Conservation (phyloP, 2,888 invertebrate genomes). For the Oscheius myriophilus region DNA sequence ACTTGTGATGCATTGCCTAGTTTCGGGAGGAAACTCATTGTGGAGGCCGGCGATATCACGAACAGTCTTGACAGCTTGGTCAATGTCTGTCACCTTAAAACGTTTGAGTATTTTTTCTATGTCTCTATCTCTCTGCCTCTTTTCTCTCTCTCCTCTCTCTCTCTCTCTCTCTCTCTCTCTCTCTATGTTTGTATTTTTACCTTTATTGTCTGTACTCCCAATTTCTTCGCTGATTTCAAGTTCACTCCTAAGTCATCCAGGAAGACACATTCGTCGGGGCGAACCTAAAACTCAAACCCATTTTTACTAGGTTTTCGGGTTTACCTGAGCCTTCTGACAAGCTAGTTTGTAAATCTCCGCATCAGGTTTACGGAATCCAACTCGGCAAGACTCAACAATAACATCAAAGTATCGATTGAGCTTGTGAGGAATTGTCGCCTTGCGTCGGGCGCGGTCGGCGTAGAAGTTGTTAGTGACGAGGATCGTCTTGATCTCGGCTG, state of each 20-base stretch:
- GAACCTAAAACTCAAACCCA: conserved; percentile 20
- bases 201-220: conserved; percentile 73
- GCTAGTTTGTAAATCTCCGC: conserved; percentile 70
- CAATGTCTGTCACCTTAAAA: conserved; percentile 31
- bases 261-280: conserved; percentile 66
- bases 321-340: conserved; percentile 59
- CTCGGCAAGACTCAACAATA: conserved; percentile 72
- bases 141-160: too few relatives aligned
- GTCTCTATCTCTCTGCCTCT: too few relatives aligned
- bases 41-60: conserved; percentile 24
- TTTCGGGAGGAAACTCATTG: conserved; percentile 40
- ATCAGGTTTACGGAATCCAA: conserved; percentile 73
- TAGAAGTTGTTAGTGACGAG: conserved; percentile 73
- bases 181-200: too few relatives aligned
- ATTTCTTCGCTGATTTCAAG: conserved; percentile 70
- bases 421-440: conserved; percentile 48
- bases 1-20: conserved; percentile 47
- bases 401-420: conserved; percentile 51
- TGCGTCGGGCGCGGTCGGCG: conserved; percentile 58
- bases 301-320: background rate
- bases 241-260: conserved; percentile 73
- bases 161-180: too few relatives aligned
- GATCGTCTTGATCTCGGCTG: conserved; percentile 72
- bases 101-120: too few relatives aligned
- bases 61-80: conserved; percentile 43